Percentiles rank a stretch among this genome's conserved stretches.
phyloP scores from a whole-genome alignment of 2,113 vertebrate species.

The Daubentonia madagascariensis region DNA sequence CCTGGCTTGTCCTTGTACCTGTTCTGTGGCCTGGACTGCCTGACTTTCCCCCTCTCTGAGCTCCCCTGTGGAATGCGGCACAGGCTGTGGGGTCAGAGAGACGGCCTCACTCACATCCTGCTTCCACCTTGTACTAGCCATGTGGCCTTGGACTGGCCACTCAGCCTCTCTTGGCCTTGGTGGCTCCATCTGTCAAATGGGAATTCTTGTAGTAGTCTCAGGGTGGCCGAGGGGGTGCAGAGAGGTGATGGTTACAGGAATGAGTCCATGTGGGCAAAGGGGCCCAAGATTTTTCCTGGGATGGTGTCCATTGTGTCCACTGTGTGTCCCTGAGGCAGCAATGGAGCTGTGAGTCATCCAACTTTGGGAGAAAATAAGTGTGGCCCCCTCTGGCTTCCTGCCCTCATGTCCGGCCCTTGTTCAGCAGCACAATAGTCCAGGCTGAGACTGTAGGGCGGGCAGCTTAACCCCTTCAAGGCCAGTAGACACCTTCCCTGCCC shows the following conservation, averaged over 20 bases:
- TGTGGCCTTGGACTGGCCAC: neutral
- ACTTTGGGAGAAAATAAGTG: conserved; percentile 20
- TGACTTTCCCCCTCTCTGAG: neutral
- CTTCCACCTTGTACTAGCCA: neutral
- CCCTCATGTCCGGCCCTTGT: conserved; percentile 71
- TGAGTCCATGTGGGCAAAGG: neutral
- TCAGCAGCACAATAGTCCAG: conserved; percentile 60
- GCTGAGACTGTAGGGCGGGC: neutral
- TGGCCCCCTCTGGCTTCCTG: conserved; percentile 66
- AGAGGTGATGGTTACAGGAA: neutral
- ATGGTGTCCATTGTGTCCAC: neutral
- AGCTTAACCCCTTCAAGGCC: conserved; percentile 59
- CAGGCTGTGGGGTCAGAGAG: neutral
- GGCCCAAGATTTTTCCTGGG: neutral
- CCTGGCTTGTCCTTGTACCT: neutral
- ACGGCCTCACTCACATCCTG: neutral
- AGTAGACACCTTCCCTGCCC: neutral
- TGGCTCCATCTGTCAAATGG: neutral
- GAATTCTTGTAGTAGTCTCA: neutral
- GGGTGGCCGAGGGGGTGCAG: neutral
- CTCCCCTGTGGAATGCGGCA: neutral
- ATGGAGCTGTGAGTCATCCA: conserved; percentile 50
- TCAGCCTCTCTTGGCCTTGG: neutral
- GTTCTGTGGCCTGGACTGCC: neutral
- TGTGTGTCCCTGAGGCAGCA: neutral